These are phyloP conservation scores for Parapristionchus giblindavisi DNA, from an alignment of 2,888 invertebrate species.

Conservation along the genomic window DNA sequence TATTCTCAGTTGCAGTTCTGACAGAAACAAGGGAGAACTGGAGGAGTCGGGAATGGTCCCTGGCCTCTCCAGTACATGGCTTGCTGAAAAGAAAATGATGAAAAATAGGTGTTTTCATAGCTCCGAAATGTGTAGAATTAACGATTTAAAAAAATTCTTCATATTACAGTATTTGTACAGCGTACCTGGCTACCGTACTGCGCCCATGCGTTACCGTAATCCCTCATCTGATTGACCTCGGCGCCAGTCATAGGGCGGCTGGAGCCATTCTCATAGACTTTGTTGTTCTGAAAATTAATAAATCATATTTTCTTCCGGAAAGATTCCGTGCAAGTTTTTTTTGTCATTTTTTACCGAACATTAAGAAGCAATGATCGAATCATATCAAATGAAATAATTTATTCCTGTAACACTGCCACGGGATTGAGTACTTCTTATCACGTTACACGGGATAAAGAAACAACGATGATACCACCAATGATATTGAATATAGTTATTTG, in stretches of 20 bases:
- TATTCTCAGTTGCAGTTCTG: constrained; percentile 10
- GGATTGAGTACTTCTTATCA: no score
- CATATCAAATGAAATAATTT: no score
- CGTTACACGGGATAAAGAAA: no score
- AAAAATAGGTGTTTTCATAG: background rate
- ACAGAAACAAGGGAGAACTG: constrained; percentile 17
- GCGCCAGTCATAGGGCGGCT: background rate
- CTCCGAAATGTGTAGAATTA: no score
- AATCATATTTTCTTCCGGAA: background rate
- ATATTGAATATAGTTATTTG: background rate
- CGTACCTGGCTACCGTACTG: constrained; percentile 17
- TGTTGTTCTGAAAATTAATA: background rate
- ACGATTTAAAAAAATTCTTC: background rate
- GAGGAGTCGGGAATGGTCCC: background rate
- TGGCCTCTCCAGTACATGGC: background rate
- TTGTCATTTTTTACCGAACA: background rate
- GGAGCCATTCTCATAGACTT: background rate
- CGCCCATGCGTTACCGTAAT: constrained; percentile 16
- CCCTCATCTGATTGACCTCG: constrained; percentile 11
- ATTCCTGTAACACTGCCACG: no score
- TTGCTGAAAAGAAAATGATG: background rate
- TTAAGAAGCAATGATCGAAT: background rate
- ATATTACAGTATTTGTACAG: no score
- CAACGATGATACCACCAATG: no score
- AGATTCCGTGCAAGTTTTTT: background rate